A percentile compares a stretch with the other conserved stretches of the same genome.
phyloP scores from a whole-genome alignment of 2,888 invertebrate genomes.

The Heliconius aoede region DNA sequence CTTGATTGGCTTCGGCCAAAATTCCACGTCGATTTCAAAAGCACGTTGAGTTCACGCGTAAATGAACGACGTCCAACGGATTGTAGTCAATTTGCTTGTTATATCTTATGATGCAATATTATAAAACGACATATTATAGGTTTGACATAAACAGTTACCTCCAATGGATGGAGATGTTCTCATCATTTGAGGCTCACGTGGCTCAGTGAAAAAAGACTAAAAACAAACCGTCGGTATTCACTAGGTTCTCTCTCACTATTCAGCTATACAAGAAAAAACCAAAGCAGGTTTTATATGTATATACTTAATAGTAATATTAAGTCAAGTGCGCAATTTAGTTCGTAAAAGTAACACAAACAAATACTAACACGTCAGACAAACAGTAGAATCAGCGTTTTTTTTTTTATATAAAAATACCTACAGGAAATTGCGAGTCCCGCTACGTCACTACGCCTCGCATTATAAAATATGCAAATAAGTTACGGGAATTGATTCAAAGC shows the following conservation, averaged over 20 bases:
- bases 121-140: background rate
- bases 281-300: too few relatives aligned
- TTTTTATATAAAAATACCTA: conserved; percentile 11
- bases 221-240: too few relatives aligned
- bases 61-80: conserved; percentile 10
- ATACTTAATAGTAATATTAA: too few relatives aligned
- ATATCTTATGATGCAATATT: background rate
- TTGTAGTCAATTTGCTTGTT: conserved; percentile 16
- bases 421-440: conserved; percentile 57
- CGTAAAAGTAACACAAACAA: too few relatives aligned
- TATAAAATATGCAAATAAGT: conserved; percentile 83
- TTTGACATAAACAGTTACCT: too few relatives aligned
- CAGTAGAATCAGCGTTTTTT: background rate
- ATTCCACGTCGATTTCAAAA: conserved; percentile 21
- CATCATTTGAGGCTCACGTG: background rate
- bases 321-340: too few relatives aligned
- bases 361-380: background rate
- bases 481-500: conserved; percentile 82
- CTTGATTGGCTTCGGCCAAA: conserved; percentile 26
- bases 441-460: conserved; percentile 73
- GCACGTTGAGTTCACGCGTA: conserved; percentile 23
- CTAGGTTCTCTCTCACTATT: background rate
- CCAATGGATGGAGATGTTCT: background rate
- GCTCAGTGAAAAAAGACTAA: background rate
- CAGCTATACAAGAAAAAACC: too few relatives aligned